These are phyloP conservation scores for Nemoura dubitans DNA, from an alignment of 2,888 invertebrate genomes.

Conservation along the genomic window DNA sequence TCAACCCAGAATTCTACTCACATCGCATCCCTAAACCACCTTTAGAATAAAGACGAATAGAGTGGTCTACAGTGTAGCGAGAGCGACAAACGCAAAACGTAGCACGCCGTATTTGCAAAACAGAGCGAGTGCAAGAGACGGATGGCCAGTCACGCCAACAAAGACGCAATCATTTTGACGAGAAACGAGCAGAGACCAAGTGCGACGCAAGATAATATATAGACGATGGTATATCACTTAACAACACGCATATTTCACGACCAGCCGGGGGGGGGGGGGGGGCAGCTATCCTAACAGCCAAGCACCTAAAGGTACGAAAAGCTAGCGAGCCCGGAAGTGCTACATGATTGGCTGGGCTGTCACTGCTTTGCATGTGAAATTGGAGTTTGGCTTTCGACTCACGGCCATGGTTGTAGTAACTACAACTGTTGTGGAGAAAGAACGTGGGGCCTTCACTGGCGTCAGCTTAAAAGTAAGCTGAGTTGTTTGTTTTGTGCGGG, in stretches of 20 bases:
- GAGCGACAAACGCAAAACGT: not conserved
- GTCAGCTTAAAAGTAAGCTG: no score
- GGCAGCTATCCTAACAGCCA: not conserved
- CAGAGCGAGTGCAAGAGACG: not conserved
- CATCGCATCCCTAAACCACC: not conserved
- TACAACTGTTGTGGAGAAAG: not conserved
- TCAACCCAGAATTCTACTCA: not conserved
- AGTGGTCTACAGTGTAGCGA: not conserved
- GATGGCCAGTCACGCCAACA: not conserved
- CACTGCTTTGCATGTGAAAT: conserved; percentile 12
- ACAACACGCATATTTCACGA: not conserved
- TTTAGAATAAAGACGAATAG: not conserved
- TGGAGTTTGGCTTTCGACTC: not conserved
- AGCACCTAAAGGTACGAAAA: not conserved
- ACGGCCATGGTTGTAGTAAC: not conserved
- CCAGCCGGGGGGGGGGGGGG: no score
- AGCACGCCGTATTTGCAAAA: not conserved
- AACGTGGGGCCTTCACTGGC: no score
- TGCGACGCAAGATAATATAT: not conserved
- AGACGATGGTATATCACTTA: not conserved
- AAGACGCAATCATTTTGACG: not conserved
- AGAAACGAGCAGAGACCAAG: not conserved
- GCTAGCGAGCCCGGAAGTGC: not conserved
- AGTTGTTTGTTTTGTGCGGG: no score
- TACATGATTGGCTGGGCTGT: not conserved